Conservation (phyloP, 2,888 invertebrate genomes). For the Tetramorium bicarinatum region DNA sequence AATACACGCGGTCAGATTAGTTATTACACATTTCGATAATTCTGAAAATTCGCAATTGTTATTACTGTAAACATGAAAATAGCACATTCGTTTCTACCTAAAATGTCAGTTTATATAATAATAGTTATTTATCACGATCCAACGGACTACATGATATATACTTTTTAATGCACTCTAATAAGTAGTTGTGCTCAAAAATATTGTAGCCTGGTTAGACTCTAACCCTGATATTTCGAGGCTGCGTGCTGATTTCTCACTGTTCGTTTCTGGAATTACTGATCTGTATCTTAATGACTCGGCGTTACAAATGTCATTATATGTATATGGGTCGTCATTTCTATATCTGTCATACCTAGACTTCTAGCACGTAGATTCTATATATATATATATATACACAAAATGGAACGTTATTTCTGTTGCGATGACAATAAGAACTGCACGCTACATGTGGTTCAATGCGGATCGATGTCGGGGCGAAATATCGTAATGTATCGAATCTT, state of each 20-base stretch:
- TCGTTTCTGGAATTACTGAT: slow-evolving; percentile 24
- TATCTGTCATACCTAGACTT: neutral
- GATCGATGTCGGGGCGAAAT: slow-evolving; percentile 60
- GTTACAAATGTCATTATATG: slow-evolving; percentile 5
- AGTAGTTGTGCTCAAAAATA: slow-evolving; percentile 33
- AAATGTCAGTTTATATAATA: neutral
- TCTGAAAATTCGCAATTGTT: neutral
- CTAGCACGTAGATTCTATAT: neutral
- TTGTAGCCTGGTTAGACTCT: neutral
- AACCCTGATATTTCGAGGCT: slow-evolving; percentile 14
- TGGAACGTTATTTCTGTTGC: slow-evolving; percentile 31
- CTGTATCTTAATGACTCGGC: slow-evolving; percentile 26
- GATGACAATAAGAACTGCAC: slow-evolving; percentile 10
- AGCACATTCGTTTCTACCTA: neutral
- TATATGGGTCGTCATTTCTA: neutral
- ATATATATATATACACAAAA: neutral
- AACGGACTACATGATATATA: neutral
- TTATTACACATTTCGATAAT: neutral
- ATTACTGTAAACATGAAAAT: too few relatives aligned
- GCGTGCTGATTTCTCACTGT: neutral
- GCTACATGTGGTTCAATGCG: slow-evolving; percentile 59
- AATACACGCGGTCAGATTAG: neutral
- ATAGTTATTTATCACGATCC: slow-evolving; percentile 20
- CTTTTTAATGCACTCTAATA: slow-evolving; percentile 29
- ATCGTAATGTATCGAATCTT: slow-evolving; percentile 53